Evolutionary conservation across 1,140 invertebrate species (phyloP), one percentile per base, ranked within the genome.

Genomic region (Drosophila pseudoananassae): DNA sequence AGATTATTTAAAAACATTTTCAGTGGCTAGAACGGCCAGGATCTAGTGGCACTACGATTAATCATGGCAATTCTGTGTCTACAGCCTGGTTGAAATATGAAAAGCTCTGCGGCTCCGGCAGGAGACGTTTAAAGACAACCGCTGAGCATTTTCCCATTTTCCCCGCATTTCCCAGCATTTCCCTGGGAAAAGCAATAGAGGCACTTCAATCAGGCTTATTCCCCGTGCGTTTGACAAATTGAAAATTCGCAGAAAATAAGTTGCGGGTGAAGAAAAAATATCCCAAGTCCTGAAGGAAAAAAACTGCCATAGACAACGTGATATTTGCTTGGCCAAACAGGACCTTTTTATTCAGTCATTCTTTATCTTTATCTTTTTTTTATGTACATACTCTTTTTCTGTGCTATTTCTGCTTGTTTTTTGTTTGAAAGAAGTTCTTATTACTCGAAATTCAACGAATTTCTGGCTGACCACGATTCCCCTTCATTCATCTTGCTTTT

Each of bases 171-270:
- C 4, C n/a, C 52, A 5, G 25, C 45, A 59, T 50, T 49, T 31
- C 65, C 33, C 10, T 49, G 49, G 31, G 31, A 3, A 17, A 2
- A 45, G 72, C 58, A 76, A 63, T 54, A 77, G 51, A 78, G 81
- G 64, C 78, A 79, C 83, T 88, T 88, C 83, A 88, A 88, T 88
- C 83, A 88, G 71, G 74, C 71, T 69, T 83, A 87, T 82, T 88
- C 74, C 56, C 79, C 65, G 68, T 87, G 83, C 83, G 78, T 87
- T 88, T 88, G 83, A 88, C 83, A 88, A 88, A 81, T 82, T 78
- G 65, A 78, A 79, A 82, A 87, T 87, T 65, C 79, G 75, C 78
- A 63, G 61, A 81, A 83, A 81, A 70, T 74, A 73, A 64, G 74
- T 33, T 12, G 33, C 10, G 33, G 38, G 8, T 14, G n/a, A 57